Evolutionary conservation across 2,888 invertebrate species (phyloP), one percentile per base, ranked within the genome.

Genomic region (Rhorus exstirpatorius): DNA sequence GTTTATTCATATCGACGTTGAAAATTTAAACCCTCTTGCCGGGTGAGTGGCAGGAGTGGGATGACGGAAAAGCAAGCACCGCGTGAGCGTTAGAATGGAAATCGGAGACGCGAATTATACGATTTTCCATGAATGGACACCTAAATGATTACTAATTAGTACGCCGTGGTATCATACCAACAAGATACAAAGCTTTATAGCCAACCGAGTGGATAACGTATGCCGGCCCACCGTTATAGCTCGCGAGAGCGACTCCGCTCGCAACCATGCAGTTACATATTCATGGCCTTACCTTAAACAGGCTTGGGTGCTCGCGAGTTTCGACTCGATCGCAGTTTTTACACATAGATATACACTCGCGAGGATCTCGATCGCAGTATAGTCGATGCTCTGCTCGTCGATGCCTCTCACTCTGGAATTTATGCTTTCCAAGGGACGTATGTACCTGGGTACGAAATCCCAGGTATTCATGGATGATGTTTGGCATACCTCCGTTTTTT

Each of bases 101-200:
- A 60, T 81, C 65, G 63, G 63, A 6, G 71, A 63, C n/a, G 38
- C 76, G 76, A 80, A 49, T 71, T 76, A 81, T 76, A 75, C 83
- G 74, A 79, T 77, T 84, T 76, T 77, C 80, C 63, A 83, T 78
- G 80, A 78, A 83, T 82, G 77, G 79, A 70, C 80, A 80, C 75
- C 78, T 74, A 84, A 83, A 84, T 84, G 84, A 84, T 80, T 80
- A 78, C 83, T 83, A 83, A 84, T 84, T 83, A 84, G 82, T 79
- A 82, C 77, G 67, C 58, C 63, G 55, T 24, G 51, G 51, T 79
- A 74, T 14, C 55, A 74, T 49, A 71, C 71, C 31, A 41, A n/a
- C 38, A 24, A 41, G 74, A 80, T 77, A 84, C 80, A 81, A 67
- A 60, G 71, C 65, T 80, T 83, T 63, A 75, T 75, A 83, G 80